These are phyloP conservation scores for Hyles vespertilio DNA, from an alignment of 1,140 invertebrate species.

Conservation along the genomic window DNA sequence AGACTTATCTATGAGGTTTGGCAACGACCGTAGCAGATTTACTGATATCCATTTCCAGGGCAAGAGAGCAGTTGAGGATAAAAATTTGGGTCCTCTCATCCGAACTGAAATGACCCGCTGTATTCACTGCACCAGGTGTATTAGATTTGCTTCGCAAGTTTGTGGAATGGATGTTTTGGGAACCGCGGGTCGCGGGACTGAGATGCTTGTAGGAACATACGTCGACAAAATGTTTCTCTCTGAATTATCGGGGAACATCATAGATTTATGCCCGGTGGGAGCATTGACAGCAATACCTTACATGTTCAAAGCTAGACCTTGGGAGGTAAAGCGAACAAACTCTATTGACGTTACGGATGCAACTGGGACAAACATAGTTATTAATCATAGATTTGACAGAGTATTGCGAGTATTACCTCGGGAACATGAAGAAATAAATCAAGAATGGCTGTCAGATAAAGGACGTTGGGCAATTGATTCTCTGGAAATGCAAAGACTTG, in stretches of 20 bases:
- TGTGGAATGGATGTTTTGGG: conserved; percentile 88
- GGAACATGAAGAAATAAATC: conserved; percentile 85
- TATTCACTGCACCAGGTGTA: conserved; percentile 89
- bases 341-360: conserved; percentile 87
- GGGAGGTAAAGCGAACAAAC: conserved; percentile 81
- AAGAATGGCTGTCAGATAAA: conserved; percentile 90
- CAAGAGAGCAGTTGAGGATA: conserved; percentile 90
- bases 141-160: conserved; percentile 84
- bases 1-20: conserved; percentile 99
- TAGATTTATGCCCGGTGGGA: conserved; percentile 99
- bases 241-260: conserved; percentile 98
- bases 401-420: conserved; percentile 84
- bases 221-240: conserved; percentile 98
- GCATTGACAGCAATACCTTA: conserved; percentile 99
- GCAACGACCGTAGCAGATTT: conserved; percentile 95
- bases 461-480: conserved; percentile 87
- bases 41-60: conserved; percentile 94
- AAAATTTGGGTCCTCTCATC: conserved; percentile 86
- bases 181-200: conserved; percentile 80
- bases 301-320: conserved; percentile 84
- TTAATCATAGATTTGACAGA: conserved; percentile 83
- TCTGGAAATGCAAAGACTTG: conserved; percentile 83
- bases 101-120: conserved; percentile 89
- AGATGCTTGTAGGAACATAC: conserved; percentile 94
- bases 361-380: conserved; percentile 84